Evolutionary conservation across 2,888 invertebrate species (phyloP).

Genomic region (Pogonocherus hispidulus): DNA sequence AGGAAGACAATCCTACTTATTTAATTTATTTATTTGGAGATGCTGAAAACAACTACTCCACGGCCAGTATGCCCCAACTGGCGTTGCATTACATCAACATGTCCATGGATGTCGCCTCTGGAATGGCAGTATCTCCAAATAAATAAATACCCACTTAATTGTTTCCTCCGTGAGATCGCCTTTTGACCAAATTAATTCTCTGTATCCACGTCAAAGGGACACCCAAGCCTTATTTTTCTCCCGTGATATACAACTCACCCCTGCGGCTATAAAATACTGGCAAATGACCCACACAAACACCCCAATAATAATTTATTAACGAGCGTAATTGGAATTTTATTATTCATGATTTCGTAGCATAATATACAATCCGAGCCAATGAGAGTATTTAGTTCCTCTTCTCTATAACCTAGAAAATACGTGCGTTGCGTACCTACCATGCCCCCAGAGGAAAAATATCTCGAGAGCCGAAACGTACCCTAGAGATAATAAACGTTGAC

Average conservation of each 20-base stretch:
- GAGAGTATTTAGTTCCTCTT: constrained; percentile 13
- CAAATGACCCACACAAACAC: constrained; percentile 36
- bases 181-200: constrained; percentile 11
- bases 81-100: no score
- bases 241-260: constrained; percentile 35
- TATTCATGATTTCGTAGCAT: constrained; percentile 55
- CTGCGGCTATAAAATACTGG: constrained; percentile 38
- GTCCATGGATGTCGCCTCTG: no score
- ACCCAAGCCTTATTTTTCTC: constrained; percentile 20
- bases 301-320: constrained; percentile 58
- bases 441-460: constrained; percentile 17
- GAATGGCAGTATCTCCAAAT: no score
- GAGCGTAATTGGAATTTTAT: constrained; percentile 60
- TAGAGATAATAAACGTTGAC: background rate
- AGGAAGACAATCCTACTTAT: no score
- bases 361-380: background rate
- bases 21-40: no score
- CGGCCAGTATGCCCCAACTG: no score
- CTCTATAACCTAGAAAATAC: background rate
- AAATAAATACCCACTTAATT: no score
- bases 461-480: background rate
- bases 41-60: no score
- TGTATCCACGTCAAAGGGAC: constrained; percentile 30
- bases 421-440: background rate
- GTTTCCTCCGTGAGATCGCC: background rate